Base-by-base conservation (phyloP, 2,797 vertebrate species). In the Bradypus variegatus region DNA sequence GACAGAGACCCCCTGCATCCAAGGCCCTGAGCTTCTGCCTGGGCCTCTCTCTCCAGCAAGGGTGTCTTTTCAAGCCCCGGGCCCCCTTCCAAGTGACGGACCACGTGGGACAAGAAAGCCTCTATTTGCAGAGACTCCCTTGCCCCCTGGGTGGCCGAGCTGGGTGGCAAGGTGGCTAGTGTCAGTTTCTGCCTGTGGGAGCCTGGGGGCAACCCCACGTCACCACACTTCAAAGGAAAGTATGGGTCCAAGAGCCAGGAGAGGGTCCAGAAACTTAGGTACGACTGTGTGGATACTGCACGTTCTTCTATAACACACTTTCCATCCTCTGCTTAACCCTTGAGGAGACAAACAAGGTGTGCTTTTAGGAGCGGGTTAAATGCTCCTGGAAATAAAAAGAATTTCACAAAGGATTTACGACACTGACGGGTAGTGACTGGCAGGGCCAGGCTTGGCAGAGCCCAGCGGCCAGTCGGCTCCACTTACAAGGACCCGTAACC, bases 131-230 rank as follows among this genome's bases (percentile, higher is more conserved):
- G 33, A 25, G 10, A 45, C 7, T 2, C 13, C 7, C 23, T 45
- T 15, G 16, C 65, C 65, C n/a, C 65, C 33, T 38, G 53, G 53
- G 38, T 73, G 72, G 27, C 29, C 70, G 45, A 53, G 33, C 15
- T 53, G 75, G 45, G 16, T 4, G 9, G 45, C 48, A 29, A 18
- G 48, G 36, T 11, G 21, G 25, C n/a, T 1, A 60, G 33, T 64
- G 19, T 38, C n/a, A 8, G 31, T 67, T 50, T 5, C 13, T 8
- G 3, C 0, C 2, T 21, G 72, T 79, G 55, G 33, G n/a, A n/a
- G 45, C n/a, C 77, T 1, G 0, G 16, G 0, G 1, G 5, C 31
- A 12, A 36, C 2, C 6, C 38, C 31, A 3, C 6, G 58, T 53
- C 4, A 31, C 8, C 1, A 5, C 19, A 14, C 21, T 23, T n/a